Evolutionary conservation across 2,888 invertebrate species (phyloP), one percentile per base, ranked within the genome.

Genomic region (Gortyna flavago): DNA sequence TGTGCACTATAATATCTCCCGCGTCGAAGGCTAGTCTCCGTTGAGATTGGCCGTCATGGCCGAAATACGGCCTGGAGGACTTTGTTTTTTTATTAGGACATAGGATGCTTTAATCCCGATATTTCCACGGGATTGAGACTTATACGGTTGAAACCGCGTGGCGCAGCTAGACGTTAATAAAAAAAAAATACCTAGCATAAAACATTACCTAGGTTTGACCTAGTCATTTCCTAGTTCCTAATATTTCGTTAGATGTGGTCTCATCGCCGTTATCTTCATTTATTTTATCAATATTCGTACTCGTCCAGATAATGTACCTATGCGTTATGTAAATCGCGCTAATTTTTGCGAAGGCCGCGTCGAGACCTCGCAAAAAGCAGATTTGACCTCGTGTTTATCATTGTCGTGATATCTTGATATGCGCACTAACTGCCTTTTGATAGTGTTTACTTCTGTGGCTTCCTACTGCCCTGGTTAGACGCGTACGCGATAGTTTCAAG

Each of bases 301-400:
- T 84, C 84, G 79, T 84, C 79, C 84, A 91, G 90, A 93, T 91
- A 93, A 90, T 77, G 83, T 89, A 88, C 88, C 83, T 90, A 91
- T 91, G 91, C 90, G 90, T 93, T 94, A 95, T 95, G 95, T 94
- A 95, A 95, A 95, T 94, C 91, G 92, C 91, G 96, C 94, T 94
- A 96, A 96, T 95, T 95, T 94, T 94, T 91, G 90, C 92, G 94
- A 95, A 96, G 96, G 96, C 91, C 93, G 90, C 80, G 75, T 48
- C 57, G 85, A 93, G 94, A 95, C 95, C 95, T 95, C 95, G 95
- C 94, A 91, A 94, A 95, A 95, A 93, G 92, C 93, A 93, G 92
- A 91, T 90, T 87, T 91, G 95, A 92, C 96, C 96, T 96, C 94
- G 95, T 79, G 90, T 91, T 95, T 96, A 96, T 96, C 96, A 94